Evolutionary conservation across 2,113 vertebrate genomes (phyloP).

Genomic region (Aphyosemion australe): DNA sequence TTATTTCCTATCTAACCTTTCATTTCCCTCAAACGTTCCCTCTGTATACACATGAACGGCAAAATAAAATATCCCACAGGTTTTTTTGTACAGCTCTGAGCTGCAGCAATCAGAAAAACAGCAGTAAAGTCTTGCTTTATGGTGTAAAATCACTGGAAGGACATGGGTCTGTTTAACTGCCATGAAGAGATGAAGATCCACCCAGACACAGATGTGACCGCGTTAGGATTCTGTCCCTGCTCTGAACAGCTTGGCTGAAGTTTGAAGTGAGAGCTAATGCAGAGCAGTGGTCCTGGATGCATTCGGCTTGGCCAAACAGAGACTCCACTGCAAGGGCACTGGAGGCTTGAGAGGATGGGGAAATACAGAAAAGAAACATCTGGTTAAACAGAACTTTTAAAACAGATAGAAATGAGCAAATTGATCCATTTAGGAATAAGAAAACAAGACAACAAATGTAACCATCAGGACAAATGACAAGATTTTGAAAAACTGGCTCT

Average conservation of each 20-base stretch:
- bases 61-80: neutral
- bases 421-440: neutral
- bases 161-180: constrained; percentile 35
- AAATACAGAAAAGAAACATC: constrained; percentile 23
- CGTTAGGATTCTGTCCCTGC: constrained; percentile 44
- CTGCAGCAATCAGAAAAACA: neutral
- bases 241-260: constrained; percentile 42
- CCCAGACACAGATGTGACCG: constrained; percentile 32
- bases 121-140: neutral
- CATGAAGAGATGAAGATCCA: neutral
- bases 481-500: too few relatives aligned
- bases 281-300: constrained; percentile 35
- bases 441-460: neutral
- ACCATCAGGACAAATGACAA: too few relatives aligned
- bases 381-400: constrained; percentile 19
- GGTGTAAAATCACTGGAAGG: neutral
- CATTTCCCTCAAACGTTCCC: neutral
- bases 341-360: neutral
- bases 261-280: constrained; percentile 40
- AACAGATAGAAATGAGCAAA: neutral
- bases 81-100: neutral
- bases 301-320: constrained; percentile 27
- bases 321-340: constrained; percentile 24
- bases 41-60: neutral
- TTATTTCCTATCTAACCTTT: neutral